Base-by-base conservation (phyloP, 1,140 invertebrate genomes). In the Drosophila arizonae region DNA sequence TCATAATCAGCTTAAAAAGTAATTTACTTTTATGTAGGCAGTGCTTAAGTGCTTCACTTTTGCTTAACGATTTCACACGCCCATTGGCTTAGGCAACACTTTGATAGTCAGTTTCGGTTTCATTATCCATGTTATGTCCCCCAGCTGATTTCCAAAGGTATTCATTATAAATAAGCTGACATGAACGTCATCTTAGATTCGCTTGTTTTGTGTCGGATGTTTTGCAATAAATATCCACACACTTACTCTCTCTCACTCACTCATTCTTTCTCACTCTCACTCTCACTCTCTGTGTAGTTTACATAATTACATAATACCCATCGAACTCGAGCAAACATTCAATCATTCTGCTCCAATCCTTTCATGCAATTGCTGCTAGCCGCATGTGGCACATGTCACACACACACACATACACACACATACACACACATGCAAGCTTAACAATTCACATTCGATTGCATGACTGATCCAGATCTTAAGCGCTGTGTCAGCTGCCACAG, bases 401-500 rank as follows among this genome's bases (percentile, higher is more conserved):
- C 45, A 36, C 43, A 46, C 15, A 17, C 6, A 9, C 43, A 46
- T 15, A 45, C 41, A n/a, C n/a, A n/a, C n/a, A n/a, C n/a, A n/a
- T n/a, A 45, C 43, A 15, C n/a, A 15, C 43, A 45, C 43, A 15
- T 13, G 10, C n/a, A 45, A 6, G 26, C 39, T 63, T 52, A 26
- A 71, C 52, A 57, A 64, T 64, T 36, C 52, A 33, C 60, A 64
- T 51, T 50, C 68, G 55, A 64, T 64, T 71, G 71, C 71, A 68
- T 68, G 57, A 48, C 64, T 58, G 63, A 60, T 60, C 48, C 57
- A 62, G 65, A 73, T 73, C 71, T 66, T 62, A 69, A 69, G 54
- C 56, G 70, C 21, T 50, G 54, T 72, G 50, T 43, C 50, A 65
- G 54, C 56, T 72, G 69, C 63, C 69, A 72, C 63, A 72, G 41